phyloP scores from a whole-genome alignment of 2,113 vertebrate species.

The Passer domesticus region DNA sequence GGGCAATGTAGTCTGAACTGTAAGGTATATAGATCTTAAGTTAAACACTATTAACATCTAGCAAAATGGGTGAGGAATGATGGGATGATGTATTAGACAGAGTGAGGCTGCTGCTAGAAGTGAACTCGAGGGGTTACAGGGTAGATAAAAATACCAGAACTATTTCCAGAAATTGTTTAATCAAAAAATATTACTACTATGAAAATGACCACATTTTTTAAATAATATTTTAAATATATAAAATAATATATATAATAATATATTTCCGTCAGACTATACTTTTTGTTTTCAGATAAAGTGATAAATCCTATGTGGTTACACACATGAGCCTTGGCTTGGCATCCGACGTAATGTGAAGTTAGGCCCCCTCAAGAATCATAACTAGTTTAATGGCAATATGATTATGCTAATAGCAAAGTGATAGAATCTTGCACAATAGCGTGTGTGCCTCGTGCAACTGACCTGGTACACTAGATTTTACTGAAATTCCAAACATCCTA shows the following conservation, averaged over 20 bases:
- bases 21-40: not conserved
- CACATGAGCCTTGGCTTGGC: not conserved
- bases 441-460: not conserved
- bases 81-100: not conserved
- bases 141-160: not conserved
- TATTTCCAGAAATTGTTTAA: not conserved
- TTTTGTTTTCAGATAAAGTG: not conserved
- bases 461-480: not conserved
- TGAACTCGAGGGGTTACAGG: not conserved
- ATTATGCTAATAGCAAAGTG: not conserved
- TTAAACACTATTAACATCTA: not conserved
- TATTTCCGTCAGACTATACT: not conserved
- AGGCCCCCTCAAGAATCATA: not conserved
- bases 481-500: not conserved
- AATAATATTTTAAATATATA: not conserved
- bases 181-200: not conserved
- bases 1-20: not conserved
- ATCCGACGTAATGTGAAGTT: not conserved
- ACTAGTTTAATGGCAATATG: not conserved
- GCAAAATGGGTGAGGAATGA: not conserved
- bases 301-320: not conserved
- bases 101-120: not conserved
- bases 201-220: not conserved
- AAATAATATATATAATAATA: too few relatives aligned
- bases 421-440: not conserved